phyloP scores from a whole-genome alignment of 2,113 vertebrate species.

The Leptodactylus fuscus region DNA sequence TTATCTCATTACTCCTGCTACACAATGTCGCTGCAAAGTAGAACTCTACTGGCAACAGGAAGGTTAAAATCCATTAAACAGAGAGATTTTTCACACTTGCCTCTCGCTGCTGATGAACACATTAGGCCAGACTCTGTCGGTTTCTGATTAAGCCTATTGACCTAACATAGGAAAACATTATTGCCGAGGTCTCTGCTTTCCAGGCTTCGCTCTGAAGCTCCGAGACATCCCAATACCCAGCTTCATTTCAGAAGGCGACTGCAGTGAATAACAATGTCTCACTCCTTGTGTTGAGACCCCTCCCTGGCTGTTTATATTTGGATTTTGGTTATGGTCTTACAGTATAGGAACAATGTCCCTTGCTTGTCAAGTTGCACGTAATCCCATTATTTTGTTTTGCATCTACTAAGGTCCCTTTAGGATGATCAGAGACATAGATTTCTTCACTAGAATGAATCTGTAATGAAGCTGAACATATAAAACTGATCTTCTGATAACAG shows the following conservation, averaged over 20 bases:
- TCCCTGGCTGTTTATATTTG: slow-evolving; percentile 2
- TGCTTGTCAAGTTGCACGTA: not conserved
- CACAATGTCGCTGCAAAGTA: not conserved
- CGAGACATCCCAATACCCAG: slow-evolving; percentile 57
- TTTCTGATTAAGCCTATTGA: slow-evolving; percentile 45
- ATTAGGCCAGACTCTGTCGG: slow-evolving; percentile 18
- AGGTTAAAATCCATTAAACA: slow-evolving; percentile 25
- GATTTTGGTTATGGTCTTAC: not conserved
- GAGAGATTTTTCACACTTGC: not conserved
- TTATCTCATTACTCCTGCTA: not conserved
- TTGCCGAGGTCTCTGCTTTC: slow-evolving; percentile 43
- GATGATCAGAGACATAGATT: not conserved
- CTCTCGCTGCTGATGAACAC: slow-evolving; percentile 27
- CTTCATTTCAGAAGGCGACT: slow-evolving; percentile 37
- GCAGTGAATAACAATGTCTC: slow-evolving; percentile 43
- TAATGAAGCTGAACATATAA: not conserved
- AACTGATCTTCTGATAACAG: not conserved
- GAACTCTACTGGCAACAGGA: not conserved
- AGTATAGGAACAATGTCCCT: not conserved
- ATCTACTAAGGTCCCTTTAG: not conserved
- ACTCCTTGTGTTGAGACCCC: not conserved
- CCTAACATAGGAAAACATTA: slow-evolving; percentile 42
- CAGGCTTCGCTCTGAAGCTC: slow-evolving; percentile 47
- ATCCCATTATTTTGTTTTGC: not conserved
- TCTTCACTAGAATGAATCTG: not conserved